Percentiles rank a stretch among this genome's conserved stretches.
These are phyloP conservation scores for Babylonia areolata DNA, from an alignment of 1,140 invertebrate genomes.

Conservation along the genomic window DNA sequence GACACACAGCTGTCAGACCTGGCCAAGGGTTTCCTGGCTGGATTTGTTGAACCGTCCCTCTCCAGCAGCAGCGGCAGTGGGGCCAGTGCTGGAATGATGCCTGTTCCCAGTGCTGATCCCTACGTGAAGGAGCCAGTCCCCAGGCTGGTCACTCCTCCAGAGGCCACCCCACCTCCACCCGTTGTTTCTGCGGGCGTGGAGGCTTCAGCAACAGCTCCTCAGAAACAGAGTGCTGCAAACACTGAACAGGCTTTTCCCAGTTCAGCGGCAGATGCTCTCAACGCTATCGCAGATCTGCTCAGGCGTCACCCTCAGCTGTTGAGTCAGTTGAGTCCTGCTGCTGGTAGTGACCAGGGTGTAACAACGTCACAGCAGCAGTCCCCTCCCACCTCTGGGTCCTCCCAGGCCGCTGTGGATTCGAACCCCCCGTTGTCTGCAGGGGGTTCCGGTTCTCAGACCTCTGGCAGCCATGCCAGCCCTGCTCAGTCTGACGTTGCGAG, in stretches of 20 bases:
- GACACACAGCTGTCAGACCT: not conserved
- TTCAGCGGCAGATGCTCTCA: not conserved
- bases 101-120: not conserved
- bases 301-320: not conserved
- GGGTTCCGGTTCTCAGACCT: not conserved
- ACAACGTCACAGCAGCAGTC: too few relatives aligned
- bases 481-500: not conserved
- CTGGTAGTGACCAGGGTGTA: not conserved
- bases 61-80: not conserved
- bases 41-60: not conserved
- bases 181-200: not conserved
- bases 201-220: not conserved
- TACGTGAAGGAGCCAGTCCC: not conserved
- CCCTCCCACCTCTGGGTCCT: not conserved
- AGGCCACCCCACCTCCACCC: not conserved
- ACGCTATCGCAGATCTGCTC: not conserved
- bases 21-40: not conserved
- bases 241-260: not conserved
- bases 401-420: not conserved
- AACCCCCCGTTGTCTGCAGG: not conserved
- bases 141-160: not conserved
- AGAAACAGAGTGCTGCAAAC: not conserved
- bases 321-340: not conserved
- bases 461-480: too few relatives aligned
- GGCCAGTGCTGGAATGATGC: too few relatives aligned